A percentile compares a stretch with the other conserved stretches of the same genome.
These are phyloP conservation scores for Rhinogobio ventralis DNA, from an alignment of 2,797 vertebrate species.

Conservation along the genomic window DNA sequence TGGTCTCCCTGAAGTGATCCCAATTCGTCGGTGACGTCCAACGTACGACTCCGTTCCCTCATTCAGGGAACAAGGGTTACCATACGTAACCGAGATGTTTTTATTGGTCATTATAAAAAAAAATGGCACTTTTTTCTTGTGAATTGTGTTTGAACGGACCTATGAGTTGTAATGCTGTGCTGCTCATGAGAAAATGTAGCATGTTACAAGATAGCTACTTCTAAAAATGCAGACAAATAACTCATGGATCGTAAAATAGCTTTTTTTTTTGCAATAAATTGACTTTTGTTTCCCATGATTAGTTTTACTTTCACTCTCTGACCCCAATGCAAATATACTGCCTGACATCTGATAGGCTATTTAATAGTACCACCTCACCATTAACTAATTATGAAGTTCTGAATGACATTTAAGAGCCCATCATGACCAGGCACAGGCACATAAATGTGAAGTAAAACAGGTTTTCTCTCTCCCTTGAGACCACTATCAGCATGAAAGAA, in stretches of 20 bases:
- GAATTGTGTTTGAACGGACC: background rate
- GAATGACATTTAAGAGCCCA: slow-evolving; percentile 70
- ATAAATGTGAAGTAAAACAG: slow-evolving; percentile 57
- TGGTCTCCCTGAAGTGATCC: no score
- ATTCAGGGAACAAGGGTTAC: no score
- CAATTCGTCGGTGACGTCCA: no score
- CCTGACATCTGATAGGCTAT: background rate
- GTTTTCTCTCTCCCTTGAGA: slow-evolving; percentile 52
- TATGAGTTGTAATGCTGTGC: slow-evolving; percentile 4
- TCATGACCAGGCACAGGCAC: slow-evolving; percentile 59
- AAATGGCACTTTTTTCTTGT: background rate
- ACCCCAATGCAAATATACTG: background rate
- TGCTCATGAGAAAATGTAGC: slow-evolving; percentile 20
- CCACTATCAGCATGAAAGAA: slow-evolving; percentile 62
- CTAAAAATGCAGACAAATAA: slow-evolving; percentile 31
- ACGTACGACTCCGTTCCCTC: no score
- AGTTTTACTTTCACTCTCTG: slow-evolving; percentile 26
- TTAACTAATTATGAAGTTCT: slow-evolving; percentile 52
- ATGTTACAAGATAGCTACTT: slow-evolving; percentile 10
- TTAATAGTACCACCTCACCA: slow-evolving; percentile 38
- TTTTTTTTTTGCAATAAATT: slow-evolving; percentile 21
- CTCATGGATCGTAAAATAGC: background rate
- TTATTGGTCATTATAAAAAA: no score
- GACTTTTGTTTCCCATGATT: slow-evolving; percentile 20
- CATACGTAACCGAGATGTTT: no score